Evolutionary conservation across 2,113 vertebrate species (phyloP), one percentile per base, ranked within the genome.

Genomic region (Bufo bufo): DNA sequence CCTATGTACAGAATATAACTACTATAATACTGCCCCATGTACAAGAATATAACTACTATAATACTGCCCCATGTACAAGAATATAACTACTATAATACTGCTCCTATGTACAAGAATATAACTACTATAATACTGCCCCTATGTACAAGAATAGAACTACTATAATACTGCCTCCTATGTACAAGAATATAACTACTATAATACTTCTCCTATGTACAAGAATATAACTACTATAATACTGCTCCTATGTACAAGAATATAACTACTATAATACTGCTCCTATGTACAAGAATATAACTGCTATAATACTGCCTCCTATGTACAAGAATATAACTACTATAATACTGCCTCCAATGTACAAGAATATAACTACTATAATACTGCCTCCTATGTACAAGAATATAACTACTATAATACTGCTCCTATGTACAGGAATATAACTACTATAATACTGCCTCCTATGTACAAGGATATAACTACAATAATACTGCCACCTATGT

Each of bases 1-100:
- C 66, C 66, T 71, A 71, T 71, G 66, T 71, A 71, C 23, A 71
- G 66, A 71, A 71, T 71, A 71, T 71, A 71, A 71, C 66, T 71
- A 43, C 66, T 66, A 66, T 23, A 66, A 66, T 66, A 66, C n/a
- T 66, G n/a, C n/a, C 9, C n/a, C 59, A 11, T 71, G 66, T 71
- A 71, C 66, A 71, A 71, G 66, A 71, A 71, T 71, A 71, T 71
- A 43, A 71, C 23, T 71, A 71, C 66, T 71, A 71, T 71, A 71
- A 71, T 71, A 71, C 66, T 71, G 23, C 23, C 66, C 66, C 43
- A 71, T 43, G 66, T 71, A 43, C 66, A 71, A 43, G 23, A 71
- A 71, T 71, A 71, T 71, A 71, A 33, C n/a, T 71, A 43, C 66
- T 71, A 71, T 71, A 43, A 71, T 71, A 71, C n/a, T 71, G 19